Evolutionary conservation across 2,113 vertebrate species (phyloP).

Genomic region (Pituophis catenifer): DNA sequence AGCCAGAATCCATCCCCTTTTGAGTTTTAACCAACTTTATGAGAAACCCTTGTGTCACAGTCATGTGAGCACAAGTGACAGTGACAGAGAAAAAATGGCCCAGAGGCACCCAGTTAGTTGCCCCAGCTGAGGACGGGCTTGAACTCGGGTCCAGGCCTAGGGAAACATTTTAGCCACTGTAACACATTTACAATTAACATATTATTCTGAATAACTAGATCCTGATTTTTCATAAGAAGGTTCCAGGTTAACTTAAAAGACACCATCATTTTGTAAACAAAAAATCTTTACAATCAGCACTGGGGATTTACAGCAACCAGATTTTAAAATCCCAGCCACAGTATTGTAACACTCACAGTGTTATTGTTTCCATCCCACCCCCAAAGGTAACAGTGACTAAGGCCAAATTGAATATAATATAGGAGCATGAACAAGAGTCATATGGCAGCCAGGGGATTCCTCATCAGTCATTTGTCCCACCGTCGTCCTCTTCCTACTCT

Average conservation of each 20-base stretch:
- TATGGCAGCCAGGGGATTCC: not conserved
- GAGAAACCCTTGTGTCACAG: not conserved
- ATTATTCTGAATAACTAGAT: not conserved
- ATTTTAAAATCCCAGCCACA: not conserved
- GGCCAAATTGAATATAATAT: not conserved
- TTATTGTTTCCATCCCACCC: not conserved
- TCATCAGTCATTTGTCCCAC: not conserved
- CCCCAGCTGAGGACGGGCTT: not conserved
- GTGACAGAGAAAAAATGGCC: not conserved
- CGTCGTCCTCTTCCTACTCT: not conserved
- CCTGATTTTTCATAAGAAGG: not conserved
- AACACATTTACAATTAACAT: not conserved
- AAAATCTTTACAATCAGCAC: not conserved
- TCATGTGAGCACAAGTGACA: not conserved
- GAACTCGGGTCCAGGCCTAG: not conserved
- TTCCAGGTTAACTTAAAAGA: not conserved
- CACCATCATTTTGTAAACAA: not conserved
- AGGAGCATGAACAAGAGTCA: not conserved
- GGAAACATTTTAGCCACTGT: not conserved
- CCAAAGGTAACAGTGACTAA: not conserved
- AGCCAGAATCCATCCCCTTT: not conserved
- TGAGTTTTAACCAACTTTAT: not conserved
- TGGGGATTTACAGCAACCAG: not conserved
- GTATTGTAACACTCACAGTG: not conserved
- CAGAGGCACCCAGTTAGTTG: not conserved